These are phyloP conservation scores for Microctonus brassicae DNA, from an alignment of 2,888 invertebrate species.

Conservation along the genomic window DNA sequence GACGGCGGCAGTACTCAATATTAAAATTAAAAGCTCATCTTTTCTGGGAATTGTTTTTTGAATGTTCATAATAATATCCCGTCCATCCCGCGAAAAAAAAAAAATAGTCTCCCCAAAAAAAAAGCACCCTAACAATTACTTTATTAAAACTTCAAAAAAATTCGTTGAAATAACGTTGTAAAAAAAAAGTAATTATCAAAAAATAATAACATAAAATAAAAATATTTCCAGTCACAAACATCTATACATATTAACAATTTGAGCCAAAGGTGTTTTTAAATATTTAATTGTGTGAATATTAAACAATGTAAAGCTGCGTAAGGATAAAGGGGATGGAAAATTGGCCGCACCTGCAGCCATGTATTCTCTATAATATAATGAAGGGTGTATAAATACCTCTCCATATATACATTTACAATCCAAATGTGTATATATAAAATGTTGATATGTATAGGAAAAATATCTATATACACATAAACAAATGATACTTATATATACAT, in stretches of 20 bases:
- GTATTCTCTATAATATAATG: slow-evolving; percentile 1
- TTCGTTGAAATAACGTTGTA: too few relatives aligned
- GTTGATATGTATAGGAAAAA: background rate
- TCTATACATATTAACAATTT: background rate
- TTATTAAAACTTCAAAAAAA: too few relatives aligned
- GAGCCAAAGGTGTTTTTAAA: background rate
- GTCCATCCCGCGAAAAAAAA: too few relatives aligned
- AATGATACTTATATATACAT: background rate
- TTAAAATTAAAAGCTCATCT: too few relatives aligned
- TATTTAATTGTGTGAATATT: slow-evolving; percentile 25
- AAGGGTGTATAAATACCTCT: slow-evolving; percentile 20
- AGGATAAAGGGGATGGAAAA: slow-evolving; percentile 3
- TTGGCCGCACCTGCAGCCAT: slow-evolving; percentile 22
- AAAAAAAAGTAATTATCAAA: too few relatives aligned
- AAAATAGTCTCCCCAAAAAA: too few relatives aligned
- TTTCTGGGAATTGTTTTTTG: too few relatives aligned
- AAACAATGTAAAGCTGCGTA: slow-evolving; percentile 10
- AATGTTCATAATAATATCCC: too few relatives aligned
- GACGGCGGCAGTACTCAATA: too few relatives aligned
- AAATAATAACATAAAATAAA: too few relatives aligned
- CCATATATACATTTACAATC: background rate
- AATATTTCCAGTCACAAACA: too few relatives aligned
- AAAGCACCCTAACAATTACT: too few relatives aligned
- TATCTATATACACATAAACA: background rate
- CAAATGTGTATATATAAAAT: background rate